Evolutionary conservation across 2,888 invertebrate species (phyloP).

Genomic region (Tricholauxania praeusta): DNA sequence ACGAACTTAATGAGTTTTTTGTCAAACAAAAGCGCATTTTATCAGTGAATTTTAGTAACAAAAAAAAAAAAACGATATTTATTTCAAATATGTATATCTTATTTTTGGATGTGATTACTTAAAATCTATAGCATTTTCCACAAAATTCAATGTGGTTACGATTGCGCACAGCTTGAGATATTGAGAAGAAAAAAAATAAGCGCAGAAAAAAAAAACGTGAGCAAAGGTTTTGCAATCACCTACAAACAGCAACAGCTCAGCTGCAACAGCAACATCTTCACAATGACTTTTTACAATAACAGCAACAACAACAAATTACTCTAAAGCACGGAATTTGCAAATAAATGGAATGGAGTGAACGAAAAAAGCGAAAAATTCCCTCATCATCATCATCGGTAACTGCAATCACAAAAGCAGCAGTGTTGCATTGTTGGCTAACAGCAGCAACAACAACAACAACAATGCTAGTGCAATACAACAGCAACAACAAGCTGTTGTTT

Average conservation of each 20-base stretch:
- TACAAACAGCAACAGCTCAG: not conserved
- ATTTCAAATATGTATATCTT: no score
- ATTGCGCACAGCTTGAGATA: not conserved
- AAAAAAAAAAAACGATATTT: no score
- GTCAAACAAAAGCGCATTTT: no score
- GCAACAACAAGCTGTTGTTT: not conserved
- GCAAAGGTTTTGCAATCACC: constrained; percentile 5
- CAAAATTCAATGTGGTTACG: not conserved
- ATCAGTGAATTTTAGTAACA: no score
- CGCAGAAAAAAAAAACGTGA: not conserved
- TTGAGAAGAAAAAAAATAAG: not conserved
- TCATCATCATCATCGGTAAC: not conserved
- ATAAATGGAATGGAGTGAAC: not conserved
- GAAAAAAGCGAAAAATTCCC: not conserved
- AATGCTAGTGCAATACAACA: not conserved
- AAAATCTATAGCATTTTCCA: no score
- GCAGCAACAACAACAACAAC: constrained; percentile 10
- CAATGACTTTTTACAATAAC: constrained; percentile 54
- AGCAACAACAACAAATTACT: no score
- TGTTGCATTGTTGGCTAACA: not conserved
- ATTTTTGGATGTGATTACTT: no score
- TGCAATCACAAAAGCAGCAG: not conserved
- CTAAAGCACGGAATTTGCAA: constrained; percentile 3
- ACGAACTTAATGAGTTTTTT: constrained; percentile 23
- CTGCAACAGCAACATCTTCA: constrained; percentile 39